Evolutionary conservation across 2,888 invertebrate genomes (phyloP).

Genomic region (Stenichneumon culpator): DNA sequence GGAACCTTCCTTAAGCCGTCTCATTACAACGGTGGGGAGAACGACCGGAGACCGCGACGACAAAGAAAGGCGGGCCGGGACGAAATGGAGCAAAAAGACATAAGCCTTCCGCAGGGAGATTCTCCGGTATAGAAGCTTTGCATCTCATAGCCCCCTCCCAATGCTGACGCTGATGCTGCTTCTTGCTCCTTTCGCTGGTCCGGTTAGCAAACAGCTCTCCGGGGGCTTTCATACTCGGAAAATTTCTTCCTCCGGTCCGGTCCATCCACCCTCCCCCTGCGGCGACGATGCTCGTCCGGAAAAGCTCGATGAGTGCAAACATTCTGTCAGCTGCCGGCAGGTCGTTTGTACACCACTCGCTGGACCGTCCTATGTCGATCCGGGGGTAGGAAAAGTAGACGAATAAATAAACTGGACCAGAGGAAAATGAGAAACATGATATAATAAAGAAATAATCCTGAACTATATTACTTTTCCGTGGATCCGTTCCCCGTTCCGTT

Average conservation of each 20-base stretch:
- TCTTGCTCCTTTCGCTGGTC: constrained; percentile 27
- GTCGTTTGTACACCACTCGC: background rate
- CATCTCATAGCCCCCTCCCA: constrained; percentile 3
- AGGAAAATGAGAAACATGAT: background rate
- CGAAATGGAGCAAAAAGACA: constrained; percentile 32
- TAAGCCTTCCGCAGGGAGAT: constrained; percentile 44
- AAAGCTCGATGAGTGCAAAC: constrained; percentile 44
- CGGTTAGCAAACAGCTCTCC: constrained; percentile 45
- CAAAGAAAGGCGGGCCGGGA: background rate
- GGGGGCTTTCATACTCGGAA: constrained; percentile 23
- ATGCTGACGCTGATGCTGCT: constrained; percentile 8
- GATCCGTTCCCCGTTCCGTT: background rate
- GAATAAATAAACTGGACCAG: background rate
- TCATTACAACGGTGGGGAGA: background rate
- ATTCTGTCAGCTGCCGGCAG: background rate
- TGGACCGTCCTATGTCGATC: background rate
- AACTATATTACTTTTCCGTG: constrained; percentile 42
- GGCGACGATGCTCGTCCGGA: background rate
- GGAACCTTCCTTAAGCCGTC: background rate
- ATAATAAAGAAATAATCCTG: constrained; percentile 40
- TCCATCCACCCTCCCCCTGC: background rate
- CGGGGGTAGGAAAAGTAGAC: background rate
- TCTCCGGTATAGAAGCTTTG: constrained; percentile 16
- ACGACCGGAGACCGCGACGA: constrained; percentile 20
- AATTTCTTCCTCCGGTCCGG: constrained; percentile 18